Evolutionary conservation across 1,140 invertebrate species (phyloP).

Genomic region (Megalopta genalis): DNA sequence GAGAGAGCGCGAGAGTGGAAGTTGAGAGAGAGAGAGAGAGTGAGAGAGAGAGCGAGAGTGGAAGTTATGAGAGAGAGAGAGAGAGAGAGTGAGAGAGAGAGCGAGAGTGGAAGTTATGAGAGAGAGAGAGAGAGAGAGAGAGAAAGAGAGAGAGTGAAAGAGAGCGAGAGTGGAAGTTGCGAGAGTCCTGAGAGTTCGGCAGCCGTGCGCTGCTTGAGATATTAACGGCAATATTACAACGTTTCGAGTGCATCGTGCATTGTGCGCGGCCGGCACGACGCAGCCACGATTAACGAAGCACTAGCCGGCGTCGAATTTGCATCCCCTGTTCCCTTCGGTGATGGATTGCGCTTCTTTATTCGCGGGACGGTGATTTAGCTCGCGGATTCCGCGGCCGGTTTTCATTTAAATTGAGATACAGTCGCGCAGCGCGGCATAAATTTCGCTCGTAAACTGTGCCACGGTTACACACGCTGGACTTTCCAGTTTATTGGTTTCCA

Average conservation of each 20-base stretch:
- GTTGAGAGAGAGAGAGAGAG: constrained; percentile 56
- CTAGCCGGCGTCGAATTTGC: background rate
- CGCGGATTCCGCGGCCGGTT: background rate
- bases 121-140: no score
- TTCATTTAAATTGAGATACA: constrained; percentile 1
- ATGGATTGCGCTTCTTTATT: background rate
- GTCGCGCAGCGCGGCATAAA: background rate
- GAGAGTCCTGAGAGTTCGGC: constrained; percentile 55
- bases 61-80: no score
- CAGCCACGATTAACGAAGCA: constrained; percentile 22
- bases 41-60: no score
- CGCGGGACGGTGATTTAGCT: constrained; percentile 1
- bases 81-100: no score
- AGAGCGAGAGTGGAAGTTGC: constrained; percentile 55
- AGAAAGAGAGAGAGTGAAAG: no score
- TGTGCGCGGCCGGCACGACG: constrained; percentile 2
- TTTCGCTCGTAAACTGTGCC: background rate
- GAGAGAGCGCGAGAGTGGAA: constrained; percentile 29
- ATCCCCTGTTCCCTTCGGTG: background rate
- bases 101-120: no score
- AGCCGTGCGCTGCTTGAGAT: constrained; percentile 28
- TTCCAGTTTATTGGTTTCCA: background rate
- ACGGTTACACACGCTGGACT: background rate
- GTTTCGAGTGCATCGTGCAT: constrained; percentile 49
- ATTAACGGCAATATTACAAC: constrained; percentile 62